Evolutionary conservation across 2,113 vertebrate species (phyloP).

Genomic region (Mystacornis crossleyi): DNA sequence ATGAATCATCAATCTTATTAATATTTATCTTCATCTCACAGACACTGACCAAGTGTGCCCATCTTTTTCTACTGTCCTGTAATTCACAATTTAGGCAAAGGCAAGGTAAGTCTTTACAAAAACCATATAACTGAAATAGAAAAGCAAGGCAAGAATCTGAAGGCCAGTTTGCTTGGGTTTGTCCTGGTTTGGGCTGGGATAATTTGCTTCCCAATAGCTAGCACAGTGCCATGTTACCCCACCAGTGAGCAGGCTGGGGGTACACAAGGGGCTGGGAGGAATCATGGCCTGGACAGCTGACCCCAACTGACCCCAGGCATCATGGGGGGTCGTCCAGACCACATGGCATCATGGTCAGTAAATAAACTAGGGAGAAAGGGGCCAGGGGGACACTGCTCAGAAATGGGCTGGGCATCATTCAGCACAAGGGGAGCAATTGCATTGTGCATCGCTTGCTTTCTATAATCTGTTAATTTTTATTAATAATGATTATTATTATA

Average conservation of each 20-base stretch:
- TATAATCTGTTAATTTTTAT: not conserved
- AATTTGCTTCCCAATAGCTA: not conserved
- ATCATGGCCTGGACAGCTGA: not conserved
- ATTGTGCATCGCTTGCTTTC: fast-evolving
- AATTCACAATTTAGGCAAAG: not conserved
- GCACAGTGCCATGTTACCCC: not conserved
- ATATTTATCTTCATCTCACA: not conserved
- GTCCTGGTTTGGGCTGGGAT: not conserved
- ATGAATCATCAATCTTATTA: not conserved
- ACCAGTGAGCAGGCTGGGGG: not conserved
- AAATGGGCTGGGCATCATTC: not conserved
- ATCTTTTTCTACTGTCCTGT: not conserved
- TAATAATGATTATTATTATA: not conserved
- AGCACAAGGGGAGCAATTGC: not conserved
- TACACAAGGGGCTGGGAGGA: too few species aligned
- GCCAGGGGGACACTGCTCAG: too few species aligned
- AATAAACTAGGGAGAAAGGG: not conserved
- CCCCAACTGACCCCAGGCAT: not conserved
- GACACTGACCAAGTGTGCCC: not conserved
- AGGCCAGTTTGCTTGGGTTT: not conserved
- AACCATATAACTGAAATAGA: not conserved
- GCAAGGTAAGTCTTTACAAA: not conserved
- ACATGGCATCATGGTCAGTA: not conserved
- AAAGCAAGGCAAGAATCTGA: not conserved
- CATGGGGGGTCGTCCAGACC: not conserved